Evolutionary conservation across 1,140 invertebrate genomes (phyloP).

Genomic region (Calephelis virginiensis): DNA sequence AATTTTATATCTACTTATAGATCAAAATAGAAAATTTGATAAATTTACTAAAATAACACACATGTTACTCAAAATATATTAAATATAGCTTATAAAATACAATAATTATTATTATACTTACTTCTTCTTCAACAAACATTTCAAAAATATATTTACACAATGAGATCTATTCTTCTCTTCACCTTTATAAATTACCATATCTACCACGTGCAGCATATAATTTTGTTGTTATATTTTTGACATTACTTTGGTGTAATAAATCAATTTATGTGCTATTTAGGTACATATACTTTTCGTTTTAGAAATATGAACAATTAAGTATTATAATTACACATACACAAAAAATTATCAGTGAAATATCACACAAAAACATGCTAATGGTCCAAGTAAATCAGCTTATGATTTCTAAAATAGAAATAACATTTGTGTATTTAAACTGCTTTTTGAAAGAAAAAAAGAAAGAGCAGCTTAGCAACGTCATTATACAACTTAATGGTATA

Average conservation of each 20-base stretch:
- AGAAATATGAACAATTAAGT: too few relatives aligned
- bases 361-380: not conserved
- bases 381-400: not conserved
- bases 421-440: not conserved
- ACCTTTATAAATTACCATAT: conserved; percentile 15
- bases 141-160: conserved; percentile 13
- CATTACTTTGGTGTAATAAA: not conserved
- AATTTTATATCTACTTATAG: conserved; percentile 12
- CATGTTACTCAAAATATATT: too few relatives aligned
- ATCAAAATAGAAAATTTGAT: not conserved
- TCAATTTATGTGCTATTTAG: not conserved
- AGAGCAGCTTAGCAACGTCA: not conserved
- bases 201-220: not conserved
- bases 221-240: not conserved
- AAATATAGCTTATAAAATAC: too few relatives aligned
- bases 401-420: not conserved
- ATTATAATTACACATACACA: too few relatives aligned
- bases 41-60: not conserved
- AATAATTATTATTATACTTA: not conserved
- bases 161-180: not conserved
- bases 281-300: not conserved
- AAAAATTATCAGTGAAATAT: too few relatives aligned
- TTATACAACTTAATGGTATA: not conserved
- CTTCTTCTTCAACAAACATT: not conserved
- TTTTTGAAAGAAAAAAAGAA: not conserved